phyloP scores from a whole-genome alignment of 2,888 invertebrate genomes.

The Eledone cirrhosa region DNA sequence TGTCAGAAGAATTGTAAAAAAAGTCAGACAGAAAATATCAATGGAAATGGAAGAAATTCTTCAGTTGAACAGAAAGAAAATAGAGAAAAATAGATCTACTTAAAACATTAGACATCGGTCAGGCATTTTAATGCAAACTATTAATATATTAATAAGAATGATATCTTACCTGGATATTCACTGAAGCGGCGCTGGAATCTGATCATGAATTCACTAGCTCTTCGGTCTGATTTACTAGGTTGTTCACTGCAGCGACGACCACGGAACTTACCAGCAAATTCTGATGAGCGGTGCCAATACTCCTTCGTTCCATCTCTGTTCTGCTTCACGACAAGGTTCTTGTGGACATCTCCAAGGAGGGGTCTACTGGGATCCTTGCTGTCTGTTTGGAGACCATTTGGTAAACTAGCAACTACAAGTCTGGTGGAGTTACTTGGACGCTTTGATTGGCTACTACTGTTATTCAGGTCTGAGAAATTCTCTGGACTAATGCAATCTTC shows the following conservation, averaged over 20 bases:
- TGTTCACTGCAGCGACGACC: slow-evolving; percentile 17
- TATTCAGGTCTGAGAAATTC: not conserved
- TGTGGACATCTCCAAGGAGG: slow-evolving; percentile 29
- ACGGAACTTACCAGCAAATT: slow-evolving; percentile 25
- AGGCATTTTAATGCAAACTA: too few relatives aligned
- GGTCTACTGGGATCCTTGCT: slow-evolving; percentile 33
- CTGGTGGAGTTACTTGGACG: not conserved
- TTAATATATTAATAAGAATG: not conserved
- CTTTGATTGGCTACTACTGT: not conserved
- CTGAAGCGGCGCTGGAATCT: slow-evolving; percentile 19
- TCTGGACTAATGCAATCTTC: not conserved
- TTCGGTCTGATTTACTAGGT: slow-evolving; percentile 18
- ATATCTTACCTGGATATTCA: slow-evolving; percentile 8
- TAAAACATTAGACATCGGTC: too few relatives aligned
- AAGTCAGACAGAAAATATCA: too few relatives aligned
- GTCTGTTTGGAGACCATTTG: slow-evolving; percentile 34
- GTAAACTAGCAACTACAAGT: slow-evolving; percentile 33
- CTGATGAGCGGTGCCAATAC: slow-evolving; percentile 17
- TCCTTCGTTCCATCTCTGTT: slow-evolving; percentile 26
- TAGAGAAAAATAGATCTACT: too few relatives aligned
- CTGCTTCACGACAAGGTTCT: slow-evolving; percentile 24
- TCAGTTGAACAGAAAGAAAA: too few relatives aligned
- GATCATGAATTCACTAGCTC: slow-evolving; percentile 14
- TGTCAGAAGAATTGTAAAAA: too few relatives aligned
- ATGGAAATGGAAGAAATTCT: too few relatives aligned